Evolutionary conservation across 2,113 vertebrate genomes (phyloP).

Genomic region (Istiophorus platypterus): DNA sequence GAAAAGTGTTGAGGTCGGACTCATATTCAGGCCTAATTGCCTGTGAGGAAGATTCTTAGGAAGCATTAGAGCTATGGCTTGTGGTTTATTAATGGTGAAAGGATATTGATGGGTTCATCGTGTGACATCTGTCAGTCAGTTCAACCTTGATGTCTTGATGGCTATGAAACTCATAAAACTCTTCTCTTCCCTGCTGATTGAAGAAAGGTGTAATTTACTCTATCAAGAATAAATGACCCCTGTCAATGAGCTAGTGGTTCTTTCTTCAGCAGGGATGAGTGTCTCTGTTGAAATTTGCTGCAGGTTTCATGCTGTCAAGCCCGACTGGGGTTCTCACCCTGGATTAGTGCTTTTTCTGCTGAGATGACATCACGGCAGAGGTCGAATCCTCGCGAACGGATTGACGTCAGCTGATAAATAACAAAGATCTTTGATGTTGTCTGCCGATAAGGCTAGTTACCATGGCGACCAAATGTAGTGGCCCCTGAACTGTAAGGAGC

Average conservation of each 20-base stretch:
- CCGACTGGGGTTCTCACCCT: neutral
- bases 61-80: conserved; percentile 15
- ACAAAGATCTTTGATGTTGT: conserved; percentile 37
- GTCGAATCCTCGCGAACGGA: conserved; percentile 56
- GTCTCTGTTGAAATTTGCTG: conserved; percentile 34
- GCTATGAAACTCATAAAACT: neutral
- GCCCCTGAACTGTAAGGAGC: conserved; percentile 34
- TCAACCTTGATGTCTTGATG: conserved; percentile 10
- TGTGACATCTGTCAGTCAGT: conserved; percentile 29
- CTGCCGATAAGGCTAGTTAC: conserved; percentile 66
- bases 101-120: neutral
- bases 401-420: conserved; percentile 59
- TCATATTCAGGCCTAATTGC: conserved; percentile 35
- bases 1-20: conserved; percentile 20
- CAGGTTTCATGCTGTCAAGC: conserved; percentile 24
- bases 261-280: conserved; percentile 28
- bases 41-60: conserved; percentile 32
- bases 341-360: conserved; percentile 24
- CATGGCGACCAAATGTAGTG: conserved; percentile 57
- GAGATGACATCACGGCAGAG: neutral
- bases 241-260: neutral
- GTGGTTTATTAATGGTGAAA: conserved; percentile 33
- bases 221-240: conserved; percentile 5
- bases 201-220: conserved; percentile 11
- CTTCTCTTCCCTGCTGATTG: neutral